A percentile compares a stretch with the other conserved stretches of the same genome.
phyloP scores from a whole-genome alignment of 1,140 invertebrate species.

The Aporrectodea caliginosa region DNA sequence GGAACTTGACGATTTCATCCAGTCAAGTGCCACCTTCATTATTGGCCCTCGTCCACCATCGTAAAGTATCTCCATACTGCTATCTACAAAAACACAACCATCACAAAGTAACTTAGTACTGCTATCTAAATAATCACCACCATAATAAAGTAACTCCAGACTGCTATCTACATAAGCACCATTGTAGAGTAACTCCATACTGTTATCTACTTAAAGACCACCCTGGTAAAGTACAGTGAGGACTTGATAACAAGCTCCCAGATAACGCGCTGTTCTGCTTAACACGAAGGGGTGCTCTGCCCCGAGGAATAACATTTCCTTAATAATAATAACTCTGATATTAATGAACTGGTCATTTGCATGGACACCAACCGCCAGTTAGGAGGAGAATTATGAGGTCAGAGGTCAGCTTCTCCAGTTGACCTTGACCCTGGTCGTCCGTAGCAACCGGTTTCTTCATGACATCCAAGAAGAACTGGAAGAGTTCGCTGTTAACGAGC shows the following conservation, averaged over 20 bases:
- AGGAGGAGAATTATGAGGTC: slow-evolving; percentile 77
- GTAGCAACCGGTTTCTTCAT: slow-evolving; percentile 38
- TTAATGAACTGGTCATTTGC: too few species aligned
- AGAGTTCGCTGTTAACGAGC: slow-evolving; percentile 69
- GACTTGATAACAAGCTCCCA: too few species aligned
- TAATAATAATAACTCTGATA: too few species aligned
- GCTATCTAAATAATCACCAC: not conserved
- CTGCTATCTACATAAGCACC: too few species aligned
- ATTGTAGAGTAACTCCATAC: too few species aligned
- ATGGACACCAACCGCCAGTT: slow-evolving; percentile 70
- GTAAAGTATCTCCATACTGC: slow-evolving; percentile 78
- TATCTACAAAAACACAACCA: slow-evolving; percentile 62
- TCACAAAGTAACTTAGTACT: slow-evolving; percentile 18
- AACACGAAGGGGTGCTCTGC: too few species aligned
- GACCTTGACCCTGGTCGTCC: slow-evolving; percentile 67
- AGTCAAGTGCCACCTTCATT: slow-evolving; percentile 69
- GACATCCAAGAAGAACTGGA: slow-evolving; percentile 68
- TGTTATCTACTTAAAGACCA: too few species aligned
- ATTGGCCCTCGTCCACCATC: slow-evolving; percentile 67
- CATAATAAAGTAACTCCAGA: too few species aligned
- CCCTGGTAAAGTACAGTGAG: too few species aligned
- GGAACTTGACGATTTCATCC: slow-evolving; percentile 70
- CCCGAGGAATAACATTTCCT: too few species aligned
- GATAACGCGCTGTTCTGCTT: too few species aligned
- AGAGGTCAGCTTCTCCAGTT: slow-evolving; percentile 75